Evolutionary conservation across 2,888 invertebrate genomes (phyloP).

Genomic region (Phalangium opilio): DNA sequence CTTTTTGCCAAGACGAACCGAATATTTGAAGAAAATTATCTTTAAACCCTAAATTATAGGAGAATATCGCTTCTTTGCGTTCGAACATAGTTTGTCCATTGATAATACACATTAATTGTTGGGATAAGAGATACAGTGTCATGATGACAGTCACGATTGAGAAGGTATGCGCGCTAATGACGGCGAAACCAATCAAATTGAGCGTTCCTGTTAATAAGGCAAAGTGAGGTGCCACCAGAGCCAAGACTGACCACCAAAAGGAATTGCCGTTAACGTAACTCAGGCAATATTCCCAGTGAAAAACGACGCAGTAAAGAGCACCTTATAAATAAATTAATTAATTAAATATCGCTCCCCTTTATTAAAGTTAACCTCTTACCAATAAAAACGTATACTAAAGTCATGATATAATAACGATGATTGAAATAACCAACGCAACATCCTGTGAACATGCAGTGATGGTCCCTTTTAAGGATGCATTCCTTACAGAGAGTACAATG

Average conservation of each 20-base stretch:
- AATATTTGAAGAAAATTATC: constrained; percentile 57
- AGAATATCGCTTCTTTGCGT: constrained; percentile 41
- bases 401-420: constrained; percentile 66
- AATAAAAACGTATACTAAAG: constrained; percentile 54
- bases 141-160: constrained; percentile 8
- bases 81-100: constrained; percentile 63
- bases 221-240: constrained; percentile 22
- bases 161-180: constrained; percentile 30
- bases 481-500: constrained; percentile 69
- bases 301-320: constrained; percentile 37
- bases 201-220: constrained; percentile 20
- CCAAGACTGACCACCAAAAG: constrained; percentile 13
- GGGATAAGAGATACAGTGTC: constrained; percentile 49
- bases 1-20: constrained; percentile 60
- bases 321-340: constrained; percentile 42
- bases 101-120: constrained; percentile 52
- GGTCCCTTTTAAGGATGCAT: constrained; percentile 66
- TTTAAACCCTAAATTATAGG: constrained; percentile 54
- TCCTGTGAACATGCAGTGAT: constrained; percentile 74
- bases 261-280: constrained; percentile 18
- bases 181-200: constrained; percentile 22
- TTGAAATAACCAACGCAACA: constrained; percentile 75
- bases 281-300: constrained; percentile 20
- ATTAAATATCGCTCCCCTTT: too few relatives aligned
- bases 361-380: constrained; percentile 33